Evolutionary conservation across 2,113 vertebrate species (phyloP), one percentile per base, ranked within the genome.

Genomic region (Origma solitaria): DNA sequence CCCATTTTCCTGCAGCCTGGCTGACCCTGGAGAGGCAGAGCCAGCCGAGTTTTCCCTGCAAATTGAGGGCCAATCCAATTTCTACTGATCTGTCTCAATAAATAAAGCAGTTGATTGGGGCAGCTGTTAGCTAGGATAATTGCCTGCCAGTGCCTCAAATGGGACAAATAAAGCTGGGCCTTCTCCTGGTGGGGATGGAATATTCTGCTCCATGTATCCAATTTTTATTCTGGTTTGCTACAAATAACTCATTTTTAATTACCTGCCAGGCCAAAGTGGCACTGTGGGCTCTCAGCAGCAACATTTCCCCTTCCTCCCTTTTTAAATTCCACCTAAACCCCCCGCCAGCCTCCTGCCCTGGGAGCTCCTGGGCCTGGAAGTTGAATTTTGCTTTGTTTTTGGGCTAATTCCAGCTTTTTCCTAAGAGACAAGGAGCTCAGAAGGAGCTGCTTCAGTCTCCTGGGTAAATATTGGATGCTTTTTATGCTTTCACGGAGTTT

Each of bases 371-470:
- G 42, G 62, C 42, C 8, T 9, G 42, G 21, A 4, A 25, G 31
- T 1, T 10, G 45, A 6, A 16, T 71, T 82, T 61, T 10, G 45
- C 20, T 15, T 23, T 14, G 24, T 93, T 95, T 98, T 97, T 78
- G 95, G 96, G 97, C 96, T 98, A 97, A 98, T 98, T 97, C 88
- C 84, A 71, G 88, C 86, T 86, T 82, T 94, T 92, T 27, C 96
- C 96, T 88, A 73, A 82, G 97, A 96, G 97, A 79, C 54, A 80
- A 82, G 51, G 85, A 94, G 88, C 95, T 97, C 95, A 88, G 94
- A 96, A 96, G 97, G 97, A 97, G 97, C 96, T 96, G 97, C 94
- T 96, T 70, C 81, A 88, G 87, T 86, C 96, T 97, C 97, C 28
- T 78, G 97, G 95, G 97, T 92, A 95, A 97, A 91, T 85, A 91